Evolutionary conservation across 2,113 vertebrate species (phyloP).

Genomic region (Edolisoma coerulescens): DNA sequence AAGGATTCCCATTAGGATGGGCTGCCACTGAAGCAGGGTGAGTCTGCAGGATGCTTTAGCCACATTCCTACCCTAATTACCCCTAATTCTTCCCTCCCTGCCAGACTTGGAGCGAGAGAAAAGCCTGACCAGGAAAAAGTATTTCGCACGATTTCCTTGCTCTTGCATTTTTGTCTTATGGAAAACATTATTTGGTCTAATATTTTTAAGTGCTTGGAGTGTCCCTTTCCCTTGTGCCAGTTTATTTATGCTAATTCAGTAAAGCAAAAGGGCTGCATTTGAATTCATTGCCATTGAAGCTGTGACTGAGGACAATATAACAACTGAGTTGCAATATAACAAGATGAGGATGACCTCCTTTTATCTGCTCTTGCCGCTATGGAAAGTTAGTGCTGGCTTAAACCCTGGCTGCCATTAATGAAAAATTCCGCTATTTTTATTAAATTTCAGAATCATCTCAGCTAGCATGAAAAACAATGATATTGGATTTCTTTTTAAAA

Average conservation of each 20-base stretch:
- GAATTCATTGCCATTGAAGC: neutral
- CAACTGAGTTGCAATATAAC: neutral
- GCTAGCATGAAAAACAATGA: constrained; percentile 52
- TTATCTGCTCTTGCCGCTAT: neutral
- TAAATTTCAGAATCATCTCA: constrained; percentile 47
- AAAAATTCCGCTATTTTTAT: constrained; percentile 53
- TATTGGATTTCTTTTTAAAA: constrained; percentile 61
- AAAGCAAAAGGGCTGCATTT: neutral
- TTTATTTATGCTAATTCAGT: neutral
- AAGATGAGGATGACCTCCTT: neutral
- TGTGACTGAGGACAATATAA: neutral
- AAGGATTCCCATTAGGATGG: neutral
- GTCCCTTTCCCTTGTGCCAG: neutral
- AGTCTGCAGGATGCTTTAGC: neutral
- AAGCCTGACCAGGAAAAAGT: neutral
- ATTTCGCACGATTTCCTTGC: neutral
- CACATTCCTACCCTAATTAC: neutral
- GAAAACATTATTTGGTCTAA: neutral
- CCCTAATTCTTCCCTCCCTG: neutral
- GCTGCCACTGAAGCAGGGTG: neutral
- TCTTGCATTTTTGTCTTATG: neutral
- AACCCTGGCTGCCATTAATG: constrained; percentile 27
- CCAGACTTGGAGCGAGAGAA: neutral
- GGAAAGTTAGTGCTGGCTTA: neutral
- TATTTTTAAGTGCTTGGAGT: neutral